phyloP scores from a whole-genome alignment of 2,113 vertebrate genomes.

The Brachirus orientalis region DNA sequence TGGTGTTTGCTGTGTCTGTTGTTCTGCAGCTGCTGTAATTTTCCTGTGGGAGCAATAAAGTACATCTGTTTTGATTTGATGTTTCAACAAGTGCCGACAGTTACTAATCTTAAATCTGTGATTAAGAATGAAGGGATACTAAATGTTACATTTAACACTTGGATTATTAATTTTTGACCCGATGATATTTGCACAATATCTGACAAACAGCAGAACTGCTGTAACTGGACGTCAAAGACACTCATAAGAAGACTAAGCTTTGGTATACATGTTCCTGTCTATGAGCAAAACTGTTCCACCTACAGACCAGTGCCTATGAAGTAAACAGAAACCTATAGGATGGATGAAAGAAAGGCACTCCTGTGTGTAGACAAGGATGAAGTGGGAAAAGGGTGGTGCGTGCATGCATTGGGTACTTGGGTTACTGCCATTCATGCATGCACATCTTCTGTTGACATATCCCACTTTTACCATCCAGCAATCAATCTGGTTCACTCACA shows the following conservation, averaged over 20 bases:
- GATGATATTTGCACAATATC: neutral
- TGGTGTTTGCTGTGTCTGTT: too few relatives aligned
- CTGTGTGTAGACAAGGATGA: conserved; percentile 33
- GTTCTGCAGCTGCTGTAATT: too few relatives aligned
- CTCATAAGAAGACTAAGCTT: neutral
- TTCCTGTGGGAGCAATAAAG: too few relatives aligned
- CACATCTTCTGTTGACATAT: conserved; percentile 48
- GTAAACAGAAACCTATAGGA: conserved; percentile 11
- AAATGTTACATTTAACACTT: too few relatives aligned
- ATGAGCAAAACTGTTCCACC: neutral
- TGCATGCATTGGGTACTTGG: conserved; percentile 6
- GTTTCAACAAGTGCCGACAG: too few relatives aligned
- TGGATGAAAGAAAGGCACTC: conserved; percentile 29
- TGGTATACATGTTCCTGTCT: neutral
- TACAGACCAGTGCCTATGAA: neutral
- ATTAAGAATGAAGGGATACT: too few relatives aligned
- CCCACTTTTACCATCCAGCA: conserved; percentile 29
- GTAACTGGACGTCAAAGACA: neutral
- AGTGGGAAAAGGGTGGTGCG: conserved; percentile 5
- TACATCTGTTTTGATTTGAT: too few relatives aligned
- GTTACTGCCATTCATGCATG: conserved; percentile 45
- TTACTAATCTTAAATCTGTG: too few relatives aligned
- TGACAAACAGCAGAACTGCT: neutral
- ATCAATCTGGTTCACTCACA: conserved; percentile 5
- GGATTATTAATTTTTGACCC: too few relatives aligned